Evolutionary conservation across 2,797 vertebrate species (phyloP).

Genomic region (Pitangus sulphuratus): DNA sequence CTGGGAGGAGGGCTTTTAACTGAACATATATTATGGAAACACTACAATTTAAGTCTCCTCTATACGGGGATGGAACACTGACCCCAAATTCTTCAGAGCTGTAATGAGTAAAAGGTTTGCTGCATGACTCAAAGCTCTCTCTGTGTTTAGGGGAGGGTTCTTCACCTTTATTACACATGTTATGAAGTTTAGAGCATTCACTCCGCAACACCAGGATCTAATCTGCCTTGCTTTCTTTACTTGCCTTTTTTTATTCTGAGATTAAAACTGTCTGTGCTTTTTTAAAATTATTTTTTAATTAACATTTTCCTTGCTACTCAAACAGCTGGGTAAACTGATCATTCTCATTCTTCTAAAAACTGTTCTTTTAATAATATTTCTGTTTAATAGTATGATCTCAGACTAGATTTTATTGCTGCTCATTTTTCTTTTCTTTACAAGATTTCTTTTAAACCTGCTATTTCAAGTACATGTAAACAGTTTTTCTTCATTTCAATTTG

Average conservation of each 20-base stretch:
- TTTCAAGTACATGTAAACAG: not conserved
- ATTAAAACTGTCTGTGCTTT: not conserved
- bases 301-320: not conserved
- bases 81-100: not conserved
- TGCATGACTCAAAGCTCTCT: not conserved
- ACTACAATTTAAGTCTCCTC: not conserved
- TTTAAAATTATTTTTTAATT: not conserved
- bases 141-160: not conserved
- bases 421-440: constrained; percentile 1
- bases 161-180: not conserved
- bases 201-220: not conserved
- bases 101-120: not conserved
- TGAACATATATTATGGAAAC: not conserved
- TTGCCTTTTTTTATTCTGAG: not conserved
- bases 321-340: not conserved
- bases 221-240: not conserved
- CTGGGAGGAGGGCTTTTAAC: constrained; percentile 43
- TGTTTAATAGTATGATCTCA: constrained; percentile 34
- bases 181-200: not conserved
- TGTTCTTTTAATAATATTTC: constrained; percentile 2
- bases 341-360: not conserved
- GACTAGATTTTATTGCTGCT: not conserved
- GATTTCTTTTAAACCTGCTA: not conserved
- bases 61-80: not conserved
- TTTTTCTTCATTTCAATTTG: not conserved